Conservation (phyloP, 2,888 invertebrate genomes). For the Amphipyra tragopoginis region DNA sequence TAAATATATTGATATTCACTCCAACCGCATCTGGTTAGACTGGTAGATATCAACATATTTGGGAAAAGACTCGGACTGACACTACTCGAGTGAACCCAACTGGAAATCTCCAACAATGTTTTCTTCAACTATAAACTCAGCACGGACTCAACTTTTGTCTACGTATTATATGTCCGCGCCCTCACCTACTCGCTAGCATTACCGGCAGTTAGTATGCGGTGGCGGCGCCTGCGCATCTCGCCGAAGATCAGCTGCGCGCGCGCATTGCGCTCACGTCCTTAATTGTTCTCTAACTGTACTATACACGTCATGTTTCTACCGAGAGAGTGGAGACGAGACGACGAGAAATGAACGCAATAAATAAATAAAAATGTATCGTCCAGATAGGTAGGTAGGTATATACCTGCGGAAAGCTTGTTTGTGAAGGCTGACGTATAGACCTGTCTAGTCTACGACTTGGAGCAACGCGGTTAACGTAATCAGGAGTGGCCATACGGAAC, state of each 20-base stretch:
- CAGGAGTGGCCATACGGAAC: too few relatives aligned
- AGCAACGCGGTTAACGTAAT: too few relatives aligned
- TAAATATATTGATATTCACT: too few relatives aligned
- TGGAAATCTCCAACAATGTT: too few relatives aligned
- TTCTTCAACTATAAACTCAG: too few relatives aligned
- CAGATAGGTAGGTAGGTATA: not conserved
- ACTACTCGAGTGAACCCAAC: too few relatives aligned
- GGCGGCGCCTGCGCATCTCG: constrained; percentile 49
- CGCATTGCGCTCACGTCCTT: constrained; percentile 76
- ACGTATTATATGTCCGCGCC: constrained; percentile 19
- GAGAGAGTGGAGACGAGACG: not conserved
- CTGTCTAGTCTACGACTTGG: too few relatives aligned
- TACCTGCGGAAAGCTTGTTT: not conserved
- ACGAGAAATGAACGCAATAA: constrained; percentile 11
- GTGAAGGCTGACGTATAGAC: too few relatives aligned
- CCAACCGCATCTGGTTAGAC: too few relatives aligned
- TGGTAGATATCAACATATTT: too few relatives aligned
- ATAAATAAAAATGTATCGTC: constrained; percentile 6
- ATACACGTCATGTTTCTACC: constrained; percentile 17
- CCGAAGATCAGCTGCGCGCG: constrained; percentile 43
- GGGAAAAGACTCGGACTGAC: too few relatives aligned
- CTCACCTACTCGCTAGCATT: constrained; percentile 30
- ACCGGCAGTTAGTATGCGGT: constrained; percentile 59
- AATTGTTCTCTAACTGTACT: constrained; percentile 71
- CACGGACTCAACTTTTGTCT: not conserved